Percentiles rank a stretch among this genome's conserved stretches.
Evolutionary conservation across 1,140 invertebrate genomes (phyloP).

Genomic region (Calycopis cecrops): DNA sequence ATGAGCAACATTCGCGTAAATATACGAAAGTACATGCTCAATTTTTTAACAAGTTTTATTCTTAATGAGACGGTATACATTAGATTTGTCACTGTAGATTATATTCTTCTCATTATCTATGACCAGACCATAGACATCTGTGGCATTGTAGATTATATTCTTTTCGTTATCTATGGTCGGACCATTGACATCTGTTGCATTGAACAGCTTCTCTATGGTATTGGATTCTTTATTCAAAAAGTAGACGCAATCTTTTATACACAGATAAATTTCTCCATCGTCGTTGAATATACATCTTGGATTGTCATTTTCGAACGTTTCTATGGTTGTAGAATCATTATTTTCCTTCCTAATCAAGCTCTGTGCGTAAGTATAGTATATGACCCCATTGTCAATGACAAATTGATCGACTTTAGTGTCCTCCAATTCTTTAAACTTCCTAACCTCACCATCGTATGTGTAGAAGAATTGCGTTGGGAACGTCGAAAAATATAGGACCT

Average conservation of each 20-base stretch:
- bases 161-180: constrained; percentile 51
- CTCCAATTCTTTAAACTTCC: constrained; percentile 46
- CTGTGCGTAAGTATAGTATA: constrained; percentile 47
- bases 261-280: constrained; percentile 41
- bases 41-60: constrained; percentile 34
- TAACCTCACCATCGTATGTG: constrained; percentile 32
- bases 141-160: constrained; percentile 54
- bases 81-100: constrained; percentile 47
- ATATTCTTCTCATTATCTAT: constrained; percentile 56
- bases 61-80: constrained; percentile 37
- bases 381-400: constrained; percentile 47
- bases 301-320: constrained; percentile 24
- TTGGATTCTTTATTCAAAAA: constrained; percentile 30
- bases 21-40: too few species aligned
- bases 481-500: constrained; percentile 44
- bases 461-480: constrained; percentile 52
- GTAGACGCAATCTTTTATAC: constrained; percentile 46
- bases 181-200: constrained; percentile 44
- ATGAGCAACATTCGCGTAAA: too few species aligned
- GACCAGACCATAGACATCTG: constrained; percentile 48
- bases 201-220: constrained; percentile 37
- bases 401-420: constrained; percentile 55
- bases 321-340: constrained; percentile 35
- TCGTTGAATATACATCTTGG: constrained; percentile 44
- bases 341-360: constrained; percentile 50